These are phyloP conservation scores for Myotis planiceps DNA, from an alignment of 2,797 vertebrate species.

Conservation along the genomic window DNA sequence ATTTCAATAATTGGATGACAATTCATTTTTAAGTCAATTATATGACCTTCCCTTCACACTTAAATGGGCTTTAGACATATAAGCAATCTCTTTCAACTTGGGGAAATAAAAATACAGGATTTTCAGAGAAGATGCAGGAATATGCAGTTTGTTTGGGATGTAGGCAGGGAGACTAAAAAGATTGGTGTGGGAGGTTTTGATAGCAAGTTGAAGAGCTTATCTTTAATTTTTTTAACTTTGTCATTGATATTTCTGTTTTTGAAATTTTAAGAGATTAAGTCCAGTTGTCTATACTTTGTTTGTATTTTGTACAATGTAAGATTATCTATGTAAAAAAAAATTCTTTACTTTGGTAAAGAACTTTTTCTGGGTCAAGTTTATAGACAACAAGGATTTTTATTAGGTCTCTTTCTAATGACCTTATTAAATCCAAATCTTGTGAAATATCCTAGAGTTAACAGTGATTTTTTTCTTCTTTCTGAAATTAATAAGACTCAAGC, in stretches of 20 bases:
- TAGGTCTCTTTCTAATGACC: not conserved
- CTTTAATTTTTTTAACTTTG: not conserved
- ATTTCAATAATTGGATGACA: not conserved
- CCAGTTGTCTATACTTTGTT: not conserved
- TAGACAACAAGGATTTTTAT: not conserved
- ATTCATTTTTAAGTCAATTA: not conserved
- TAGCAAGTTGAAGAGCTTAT: not conserved
- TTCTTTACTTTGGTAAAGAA: not conserved
- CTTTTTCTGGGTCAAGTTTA: not conserved
- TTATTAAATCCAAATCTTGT: not conserved
- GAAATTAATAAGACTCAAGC: not conserved
- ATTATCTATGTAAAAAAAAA: not conserved
- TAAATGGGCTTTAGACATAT: not conserved
- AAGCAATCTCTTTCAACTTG: not conserved
- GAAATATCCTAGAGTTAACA: not conserved
- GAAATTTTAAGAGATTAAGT: not conserved
- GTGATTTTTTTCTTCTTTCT: not conserved
- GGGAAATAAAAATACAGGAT: not conserved
- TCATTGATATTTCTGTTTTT: not conserved
- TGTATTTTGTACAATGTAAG: not conserved
- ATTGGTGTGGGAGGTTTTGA: not conserved
- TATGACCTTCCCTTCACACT: not conserved
- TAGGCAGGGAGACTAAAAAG: not conserved
- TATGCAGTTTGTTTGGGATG: not conserved
- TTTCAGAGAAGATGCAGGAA: not conserved